Evolutionary conservation across 35 echinoderm and acorn worm species (phyloP).

Genomic region (Patiria miniata): DNA sequence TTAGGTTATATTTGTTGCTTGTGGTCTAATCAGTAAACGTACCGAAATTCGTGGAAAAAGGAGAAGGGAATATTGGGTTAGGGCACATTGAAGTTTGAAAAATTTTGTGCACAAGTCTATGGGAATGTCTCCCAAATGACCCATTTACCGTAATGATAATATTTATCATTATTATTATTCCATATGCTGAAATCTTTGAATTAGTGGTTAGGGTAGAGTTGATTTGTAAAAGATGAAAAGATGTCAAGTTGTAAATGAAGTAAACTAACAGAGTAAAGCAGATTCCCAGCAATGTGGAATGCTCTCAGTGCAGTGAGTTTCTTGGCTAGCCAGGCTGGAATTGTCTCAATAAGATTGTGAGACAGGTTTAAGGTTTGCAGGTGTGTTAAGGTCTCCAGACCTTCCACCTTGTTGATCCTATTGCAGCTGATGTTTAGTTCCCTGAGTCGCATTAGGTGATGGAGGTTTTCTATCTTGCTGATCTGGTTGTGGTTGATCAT

Average conservation of each 20-base stretch:
- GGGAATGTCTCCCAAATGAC: too few species aligned
- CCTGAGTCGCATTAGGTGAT: conserved; percentile 59
- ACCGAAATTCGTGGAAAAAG: too few species aligned
- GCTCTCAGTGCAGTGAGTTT: conserved; percentile 73
- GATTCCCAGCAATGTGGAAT: conserved; percentile 72
- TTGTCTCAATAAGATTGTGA: conserved; percentile 88
- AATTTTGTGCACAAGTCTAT: too few species aligned
- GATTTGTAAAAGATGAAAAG: too few species aligned
- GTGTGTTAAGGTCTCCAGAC: conserved; percentile 79
- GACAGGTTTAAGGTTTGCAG: conserved; percentile 82
- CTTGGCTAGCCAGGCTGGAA: conserved; percentile 87
- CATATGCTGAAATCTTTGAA: too few species aligned
- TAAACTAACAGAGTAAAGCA: conserved; percentile 87
- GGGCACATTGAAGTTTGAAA: too few species aligned
- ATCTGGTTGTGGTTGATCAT: conserved; percentile 87
- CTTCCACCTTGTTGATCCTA: conserved; percentile 75
- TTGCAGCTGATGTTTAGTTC: conserved; percentile 93
- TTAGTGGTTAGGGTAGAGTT: too few species aligned
- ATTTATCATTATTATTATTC: too few species aligned
- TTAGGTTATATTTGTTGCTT: too few species aligned
- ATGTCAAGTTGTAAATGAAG: neutral
- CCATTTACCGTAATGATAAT: too few species aligned
- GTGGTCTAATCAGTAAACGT: too few species aligned
- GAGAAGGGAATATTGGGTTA: too few species aligned
- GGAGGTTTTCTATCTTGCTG: conserved; percentile 72